Base-by-base conservation (phyloP, 2,113 vertebrate genomes). In the Pollimyrus isidori region DNA sequence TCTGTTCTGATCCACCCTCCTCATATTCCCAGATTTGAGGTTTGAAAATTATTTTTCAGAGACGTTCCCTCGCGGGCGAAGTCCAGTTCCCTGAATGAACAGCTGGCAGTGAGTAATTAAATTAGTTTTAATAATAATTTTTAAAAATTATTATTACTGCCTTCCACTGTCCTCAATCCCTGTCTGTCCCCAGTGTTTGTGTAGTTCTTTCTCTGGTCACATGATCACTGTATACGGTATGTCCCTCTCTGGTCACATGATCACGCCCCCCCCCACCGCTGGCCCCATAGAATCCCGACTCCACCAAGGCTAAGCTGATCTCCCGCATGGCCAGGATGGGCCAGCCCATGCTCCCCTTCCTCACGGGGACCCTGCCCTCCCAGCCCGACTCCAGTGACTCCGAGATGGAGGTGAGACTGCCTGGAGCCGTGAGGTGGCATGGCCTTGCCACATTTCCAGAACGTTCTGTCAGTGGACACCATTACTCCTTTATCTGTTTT, bases 291-390 rank as follows among this genome's bases (percentile, higher is more conserved):
- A 97, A 97, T 93, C 97, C 98, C 13, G 97, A 98, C 17, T 93
- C 95, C 11, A 97, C 97, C 53, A 99, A 99, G 93, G 98, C 98
- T 73, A 99, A 98, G 92, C 95, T 99, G 76, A 99, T 99, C 91
- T 99, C 98, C 19, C 96, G 98, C 30, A 99, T 99, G 98, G 98
- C 98, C 1, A 98, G 96, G 92, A 99, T 99, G 98, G 98, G 98
- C 0, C 98, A 99, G 90, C 98, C 98, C 42, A 98, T 99, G 98
- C 91, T 99, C 86, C 98, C 98, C 50, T 97, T 99, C 91, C 93
- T 99, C 2, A 88, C 97, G 0, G 97, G 96, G 19, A 91, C 93
- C 0, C 88, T 93, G 4, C 94, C 96, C 0, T 92, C 95, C 35
- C 98, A 98, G 42, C 96, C 97, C 0, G 98, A 99, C 92, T 97